phyloP scores from a whole-genome alignment of 2,888 invertebrate genomes.

The Deilephila elpenor region DNA sequence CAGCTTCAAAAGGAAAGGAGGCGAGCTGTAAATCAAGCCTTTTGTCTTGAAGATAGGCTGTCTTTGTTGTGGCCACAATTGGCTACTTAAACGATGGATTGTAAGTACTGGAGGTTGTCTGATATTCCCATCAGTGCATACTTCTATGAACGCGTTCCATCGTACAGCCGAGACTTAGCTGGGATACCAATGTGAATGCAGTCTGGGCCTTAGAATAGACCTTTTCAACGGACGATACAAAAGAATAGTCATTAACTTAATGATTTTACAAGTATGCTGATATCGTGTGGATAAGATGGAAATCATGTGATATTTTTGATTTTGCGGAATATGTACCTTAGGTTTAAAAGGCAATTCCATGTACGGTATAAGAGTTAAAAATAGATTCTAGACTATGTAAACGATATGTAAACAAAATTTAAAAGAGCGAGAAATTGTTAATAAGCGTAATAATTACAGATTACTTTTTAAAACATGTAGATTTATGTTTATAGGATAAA shows the following conservation, averaged over 20 bases:
- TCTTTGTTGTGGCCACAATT: slow-evolving; percentile 10
- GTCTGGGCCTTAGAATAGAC: slow-evolving; percentile 3
- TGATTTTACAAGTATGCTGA: not conserved
- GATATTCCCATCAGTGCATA: not conserved
- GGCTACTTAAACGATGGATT: slow-evolving; percentile 13
- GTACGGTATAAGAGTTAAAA: too few species aligned
- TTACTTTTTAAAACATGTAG: too few species aligned
- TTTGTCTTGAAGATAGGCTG: slow-evolving; percentile 18
- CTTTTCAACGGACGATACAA: not conserved
- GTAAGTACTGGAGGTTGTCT: not conserved
- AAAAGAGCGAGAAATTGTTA: too few species aligned
- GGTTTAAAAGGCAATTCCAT: too few species aligned
- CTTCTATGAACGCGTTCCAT: not conserved
- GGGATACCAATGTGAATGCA: not conserved
- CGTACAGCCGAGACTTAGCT: not conserved
- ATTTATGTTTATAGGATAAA: too few species aligned
- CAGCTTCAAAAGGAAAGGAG: not conserved
- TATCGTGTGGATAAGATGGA: too few species aligned
- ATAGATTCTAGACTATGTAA: too few species aligned
- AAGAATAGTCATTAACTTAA: slow-evolving; percentile 1
- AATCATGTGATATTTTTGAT: too few species aligned
- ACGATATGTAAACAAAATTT: too few species aligned
- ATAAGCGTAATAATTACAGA: too few species aligned
- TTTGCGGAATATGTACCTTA: too few species aligned
- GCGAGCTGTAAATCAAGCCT: not conserved